A percentile compares a stretch with the other conserved stretches of the same genome.
Evolutionary conservation across 2,113 vertebrate genomes (phyloP).

Genomic region (Myiagra hebetior): DNA sequence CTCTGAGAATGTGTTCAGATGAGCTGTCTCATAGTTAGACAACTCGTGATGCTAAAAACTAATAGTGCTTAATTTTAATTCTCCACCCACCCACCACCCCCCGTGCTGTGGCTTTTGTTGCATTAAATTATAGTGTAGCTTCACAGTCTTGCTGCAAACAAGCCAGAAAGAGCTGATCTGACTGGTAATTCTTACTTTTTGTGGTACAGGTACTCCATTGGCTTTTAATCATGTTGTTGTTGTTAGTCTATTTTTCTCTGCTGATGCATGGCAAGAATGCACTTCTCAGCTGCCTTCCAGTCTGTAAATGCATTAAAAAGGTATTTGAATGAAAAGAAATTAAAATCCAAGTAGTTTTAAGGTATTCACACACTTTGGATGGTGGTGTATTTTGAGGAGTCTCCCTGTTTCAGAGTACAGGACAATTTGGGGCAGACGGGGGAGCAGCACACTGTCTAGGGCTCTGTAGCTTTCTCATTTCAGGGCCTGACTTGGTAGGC

Average conservation of each 20-base stretch:
- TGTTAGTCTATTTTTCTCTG: not conserved
- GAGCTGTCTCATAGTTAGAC: not conserved
- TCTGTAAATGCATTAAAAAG: not conserved
- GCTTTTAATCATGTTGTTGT: not conserved
- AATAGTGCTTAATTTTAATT: not conserved
- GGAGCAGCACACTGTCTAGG: rapidly evolving
- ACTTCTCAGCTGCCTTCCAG: not conserved
- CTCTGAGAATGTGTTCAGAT: not conserved
- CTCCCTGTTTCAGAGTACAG: not conserved
- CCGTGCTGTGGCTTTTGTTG: not conserved
- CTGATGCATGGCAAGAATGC: not conserved
- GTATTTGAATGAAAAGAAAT: not conserved
- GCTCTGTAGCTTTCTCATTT: not conserved
- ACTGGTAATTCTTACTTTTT: not conserved
- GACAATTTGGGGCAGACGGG: not conserved
- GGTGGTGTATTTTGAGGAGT: not conserved
- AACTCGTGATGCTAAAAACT: not conserved
- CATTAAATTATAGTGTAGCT: not conserved
- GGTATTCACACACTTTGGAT: not conserved
- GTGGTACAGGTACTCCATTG: not conserved
- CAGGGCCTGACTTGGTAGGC: not conserved
- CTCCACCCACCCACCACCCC: not conserved
- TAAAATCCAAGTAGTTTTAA: not conserved
- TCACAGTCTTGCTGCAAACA: not conserved
- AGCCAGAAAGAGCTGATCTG: not conserved